Conservation (phyloP, 2,888 invertebrate species). For the Epinotia nisella region DNA sequence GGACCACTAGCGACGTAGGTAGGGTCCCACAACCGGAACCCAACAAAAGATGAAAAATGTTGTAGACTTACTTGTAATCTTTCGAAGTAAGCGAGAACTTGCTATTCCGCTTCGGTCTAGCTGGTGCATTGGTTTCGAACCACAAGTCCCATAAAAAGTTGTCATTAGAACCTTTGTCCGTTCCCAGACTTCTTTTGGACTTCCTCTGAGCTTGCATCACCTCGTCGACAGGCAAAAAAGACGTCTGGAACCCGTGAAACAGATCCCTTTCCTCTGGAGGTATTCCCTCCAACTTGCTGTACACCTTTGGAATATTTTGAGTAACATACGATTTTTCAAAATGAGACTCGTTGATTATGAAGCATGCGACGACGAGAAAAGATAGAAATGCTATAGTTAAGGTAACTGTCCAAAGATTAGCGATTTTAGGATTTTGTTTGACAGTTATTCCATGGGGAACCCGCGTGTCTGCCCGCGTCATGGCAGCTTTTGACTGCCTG, state of each 20-base stretch:
- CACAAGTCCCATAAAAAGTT: constrained; percentile 63
- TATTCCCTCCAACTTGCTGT: constrained; percentile 68
- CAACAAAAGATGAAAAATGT: background rate
- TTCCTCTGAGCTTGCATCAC: constrained; percentile 70
- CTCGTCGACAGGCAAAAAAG: constrained; percentile 85
- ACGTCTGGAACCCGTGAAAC: constrained; percentile 86
- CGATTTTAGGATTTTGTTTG: constrained; percentile 63
- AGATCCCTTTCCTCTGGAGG: constrained; percentile 85
- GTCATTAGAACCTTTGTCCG: constrained; percentile 65
- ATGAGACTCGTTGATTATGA: constrained; percentile 58
- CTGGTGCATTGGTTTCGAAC: constrained; percentile 54
- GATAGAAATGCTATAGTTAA: constrained; percentile 56
- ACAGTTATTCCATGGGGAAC: constrained; percentile 61
- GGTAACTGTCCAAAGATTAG: constrained; percentile 65
- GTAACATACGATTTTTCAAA: constrained; percentile 63
- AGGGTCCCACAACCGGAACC: too few species aligned
- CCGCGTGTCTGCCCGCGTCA: constrained; percentile 74
- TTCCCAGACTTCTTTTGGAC: constrained; percentile 53
- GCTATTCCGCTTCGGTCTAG: constrained; percentile 72
- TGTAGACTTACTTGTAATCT: constrained; percentile 67
- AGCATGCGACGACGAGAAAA: constrained; percentile 60
- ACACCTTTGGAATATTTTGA: constrained; percentile 70
- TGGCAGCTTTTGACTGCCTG: constrained; percentile 75
- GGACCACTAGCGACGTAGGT: too few species aligned
- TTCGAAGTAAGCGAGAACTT: constrained; percentile 62